Conservation (phyloP, 2,888 invertebrate species). For the Cloeon dipterum region DNA sequence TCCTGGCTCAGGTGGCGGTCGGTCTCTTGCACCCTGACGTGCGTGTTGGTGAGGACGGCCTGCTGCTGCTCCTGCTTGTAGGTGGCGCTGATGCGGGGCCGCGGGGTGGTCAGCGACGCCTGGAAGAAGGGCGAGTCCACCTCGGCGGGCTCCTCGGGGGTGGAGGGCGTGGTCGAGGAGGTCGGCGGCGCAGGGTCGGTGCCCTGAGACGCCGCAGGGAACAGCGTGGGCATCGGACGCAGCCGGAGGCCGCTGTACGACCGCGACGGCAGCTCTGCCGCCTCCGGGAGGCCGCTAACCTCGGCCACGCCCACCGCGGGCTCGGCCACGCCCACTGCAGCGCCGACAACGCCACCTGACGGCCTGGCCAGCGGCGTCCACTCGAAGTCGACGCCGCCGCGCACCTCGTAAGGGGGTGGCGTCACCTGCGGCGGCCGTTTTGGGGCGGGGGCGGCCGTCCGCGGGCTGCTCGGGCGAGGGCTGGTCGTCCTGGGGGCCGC, state of each 20-base stretch:
- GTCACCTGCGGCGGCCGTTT: not conserved
- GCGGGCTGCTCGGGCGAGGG: not conserved
- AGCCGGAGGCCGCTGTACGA: not conserved
- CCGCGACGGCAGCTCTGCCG: not conserved
- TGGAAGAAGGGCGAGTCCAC: not conserved
- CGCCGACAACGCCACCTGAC: too few species aligned
- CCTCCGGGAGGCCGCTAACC: not conserved
- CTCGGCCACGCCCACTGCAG: not conserved
- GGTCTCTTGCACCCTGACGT: too few species aligned
- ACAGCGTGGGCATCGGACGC: not conserved
- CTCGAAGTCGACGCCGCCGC: not conserved
- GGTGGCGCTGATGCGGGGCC: too few species aligned
- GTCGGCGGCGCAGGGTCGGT: not conserved
- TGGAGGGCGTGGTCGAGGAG: not conserved
- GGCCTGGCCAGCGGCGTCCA: not conserved
- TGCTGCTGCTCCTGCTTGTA: too few species aligned
- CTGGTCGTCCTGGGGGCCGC: not conserved
- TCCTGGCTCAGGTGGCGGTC: too few species aligned
- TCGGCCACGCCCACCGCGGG: not conserved
- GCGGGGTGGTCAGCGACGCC: not conserved
- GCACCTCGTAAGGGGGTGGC: not conserved
- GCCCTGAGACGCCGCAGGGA: too few species aligned
- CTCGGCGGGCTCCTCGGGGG: not conserved
- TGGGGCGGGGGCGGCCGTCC: not conserved
- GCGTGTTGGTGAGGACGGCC: too few species aligned